Evolutionary conservation across 2,113 vertebrate genomes (phyloP).

Genomic region (Tor tambroides): DNA sequence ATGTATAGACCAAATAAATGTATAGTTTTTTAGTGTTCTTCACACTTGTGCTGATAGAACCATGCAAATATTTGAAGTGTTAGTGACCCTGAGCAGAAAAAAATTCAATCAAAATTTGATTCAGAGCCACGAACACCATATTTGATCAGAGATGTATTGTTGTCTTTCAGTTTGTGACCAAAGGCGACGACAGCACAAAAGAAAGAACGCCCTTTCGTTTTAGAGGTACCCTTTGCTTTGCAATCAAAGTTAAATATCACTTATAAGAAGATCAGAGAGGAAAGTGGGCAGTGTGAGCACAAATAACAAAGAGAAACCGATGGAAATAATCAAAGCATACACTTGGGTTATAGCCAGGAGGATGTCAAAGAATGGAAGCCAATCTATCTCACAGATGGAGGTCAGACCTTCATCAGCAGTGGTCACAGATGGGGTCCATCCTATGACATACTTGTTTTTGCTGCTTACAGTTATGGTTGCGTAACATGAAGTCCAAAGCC

Average conservation of each 20-base stretch:
- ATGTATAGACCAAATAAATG: not conserved
- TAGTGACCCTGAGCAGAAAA: not conserved
- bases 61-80: not conserved
- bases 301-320: slow-evolving; percentile 2
- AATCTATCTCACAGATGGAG: slow-evolving; percentile 27
- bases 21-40: not conserved
- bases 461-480: not conserved
- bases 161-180: not conserved
- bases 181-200: not conserved
- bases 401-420: slow-evolving; percentile 16
- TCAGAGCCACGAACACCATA: not conserved
- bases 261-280: not conserved
- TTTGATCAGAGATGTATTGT: not conserved
- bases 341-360: not conserved
- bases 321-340: slow-evolving; percentile 25
- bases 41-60: not conserved
- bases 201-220: not conserved
- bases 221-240: slow-evolving; percentile 11
- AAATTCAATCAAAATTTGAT: not conserved
- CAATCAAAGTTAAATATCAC: slow-evolving; percentile 21
- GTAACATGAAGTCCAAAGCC: not conserved
- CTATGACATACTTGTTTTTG: not conserved
- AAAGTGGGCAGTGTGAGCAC: not conserved
- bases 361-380: slow-evolving; percentile 31
- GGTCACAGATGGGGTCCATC: slow-evolving; percentile 10